Base-by-base conservation (phyloP, 2,888 invertebrate genomes). In the Hoplodrina ambigua region DNA sequence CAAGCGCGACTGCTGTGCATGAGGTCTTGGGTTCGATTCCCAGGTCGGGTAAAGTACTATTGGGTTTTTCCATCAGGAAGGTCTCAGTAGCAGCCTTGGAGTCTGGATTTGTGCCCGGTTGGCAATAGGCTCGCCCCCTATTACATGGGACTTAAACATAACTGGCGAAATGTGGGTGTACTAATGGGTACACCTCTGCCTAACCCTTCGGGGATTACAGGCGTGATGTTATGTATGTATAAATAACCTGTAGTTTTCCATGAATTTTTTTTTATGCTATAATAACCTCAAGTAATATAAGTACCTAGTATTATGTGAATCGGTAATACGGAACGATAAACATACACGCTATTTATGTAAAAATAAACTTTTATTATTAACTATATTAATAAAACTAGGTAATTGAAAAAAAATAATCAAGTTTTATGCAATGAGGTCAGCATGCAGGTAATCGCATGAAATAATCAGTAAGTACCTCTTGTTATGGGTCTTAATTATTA, bases 371-470 rank as follows among this genome's bases (percentile, higher is more conserved):
- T 8, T 37, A 33, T 46, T 62, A 53, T 50, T 49, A 30, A 67
- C 15, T 50, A 10, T n/a, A 68, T 52, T 49, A 56, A 57, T 67
- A 10, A 37, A 20, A n/a, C 20, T n/a, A 33, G 20, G 30, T 60
- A 56, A 55, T 53, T 33, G 25, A 68, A 73, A 55, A 10, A 41
- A 55, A n/a, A 56, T 58, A 59, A n/a, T 53, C 37, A 33, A 33
- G 15, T 64, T 72, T 60, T 55, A 78, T 73, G 69, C 3, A 78
- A 73, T 64, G 30, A 69, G 78, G 76, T 64, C 57, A 75, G 63
- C 30, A 60, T 8, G 41, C 4, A 4, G 13, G 13, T 33, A 44
- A 62, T 78, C 54, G 25, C 6, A 44, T 52, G 63, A 60, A 53
- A 25, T 30, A 44, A 53, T 49, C 20, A 6, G 10, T 57, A 68